These are phyloP conservation scores for Pristionchus arcanus DNA, from an alignment of 2,888 invertebrate species.

Conservation along the genomic window DNA sequence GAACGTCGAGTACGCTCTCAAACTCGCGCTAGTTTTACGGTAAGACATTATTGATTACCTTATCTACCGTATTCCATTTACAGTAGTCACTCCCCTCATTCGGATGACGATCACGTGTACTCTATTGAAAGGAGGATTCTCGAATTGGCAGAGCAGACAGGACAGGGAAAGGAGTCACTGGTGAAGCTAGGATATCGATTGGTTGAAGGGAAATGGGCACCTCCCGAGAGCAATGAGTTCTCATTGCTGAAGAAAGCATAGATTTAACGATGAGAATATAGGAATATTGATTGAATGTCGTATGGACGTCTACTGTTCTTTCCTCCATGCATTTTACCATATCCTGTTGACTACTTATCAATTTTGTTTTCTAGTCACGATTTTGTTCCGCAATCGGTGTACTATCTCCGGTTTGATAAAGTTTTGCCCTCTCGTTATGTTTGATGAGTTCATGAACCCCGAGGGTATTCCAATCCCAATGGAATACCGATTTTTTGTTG, in stretches of 20 bases:
- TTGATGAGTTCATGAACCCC: neutral
- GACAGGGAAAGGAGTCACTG: slow-evolving; percentile 11
- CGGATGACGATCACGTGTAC: slow-evolving; percentile 43
- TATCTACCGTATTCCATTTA: neutral
- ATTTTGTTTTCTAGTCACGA: neutral
- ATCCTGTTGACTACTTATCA: neutral
- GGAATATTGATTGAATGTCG: neutral
- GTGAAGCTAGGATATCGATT: slow-evolving; percentile 44
- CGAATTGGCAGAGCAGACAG: slow-evolving; percentile 26
- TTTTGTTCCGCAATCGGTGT: neutral
- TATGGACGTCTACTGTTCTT: neutral
- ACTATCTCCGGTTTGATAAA: neutral
- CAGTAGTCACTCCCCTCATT: slow-evolving; percentile 51
- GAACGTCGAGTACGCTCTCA: slow-evolving; percentile 92
- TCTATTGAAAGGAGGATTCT: slow-evolving; percentile 44
- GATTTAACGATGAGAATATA: neutral
- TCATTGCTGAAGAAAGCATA: neutral
- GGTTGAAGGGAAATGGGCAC: slow-evolving; percentile 2
- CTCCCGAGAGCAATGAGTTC: neutral
- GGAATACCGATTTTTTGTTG: too few species aligned
- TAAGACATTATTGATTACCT: neutral
- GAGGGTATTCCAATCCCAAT: neutral
- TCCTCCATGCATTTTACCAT: neutral
- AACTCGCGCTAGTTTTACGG: slow-evolving; percentile 71
- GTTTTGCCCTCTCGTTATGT: neutral